These are phyloP conservation scores for Drosophila gunungcola DNA, from an alignment of 1,140 invertebrate species.

Conservation along the genomic window DNA sequence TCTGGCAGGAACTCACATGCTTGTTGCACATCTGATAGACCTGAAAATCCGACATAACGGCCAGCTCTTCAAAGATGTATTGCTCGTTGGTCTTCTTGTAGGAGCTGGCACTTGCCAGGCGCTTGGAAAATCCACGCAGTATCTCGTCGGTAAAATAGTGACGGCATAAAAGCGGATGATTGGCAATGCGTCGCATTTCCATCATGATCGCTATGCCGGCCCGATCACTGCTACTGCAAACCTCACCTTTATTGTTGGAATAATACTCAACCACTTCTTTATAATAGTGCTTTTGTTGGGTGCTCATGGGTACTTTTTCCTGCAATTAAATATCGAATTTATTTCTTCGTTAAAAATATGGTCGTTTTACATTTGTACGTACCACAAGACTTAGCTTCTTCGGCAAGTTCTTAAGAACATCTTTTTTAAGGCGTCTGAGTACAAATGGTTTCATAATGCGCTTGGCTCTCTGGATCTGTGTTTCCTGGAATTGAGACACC, in stretches of 20 bases:
- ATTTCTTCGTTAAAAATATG: not conserved
- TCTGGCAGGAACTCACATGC: conserved; percentile 57
- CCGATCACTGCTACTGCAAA: conserved; percentile 86
- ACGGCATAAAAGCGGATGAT: conserved; percentile 94
- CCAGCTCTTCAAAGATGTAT: conserved; percentile 94
- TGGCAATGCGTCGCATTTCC: conserved; percentile 94
- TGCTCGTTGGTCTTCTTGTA: conserved; percentile 92
- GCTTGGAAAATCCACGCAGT: conserved; percentile 89
- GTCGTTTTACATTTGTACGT: conserved; percentile 21
- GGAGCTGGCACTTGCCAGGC: conserved; percentile 89
- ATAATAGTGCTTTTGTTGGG: conserved; percentile 91
- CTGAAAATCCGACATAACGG: conserved; percentile 95
- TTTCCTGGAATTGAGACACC: conserved; percentile 92
- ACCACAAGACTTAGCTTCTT: conserved; percentile 90
- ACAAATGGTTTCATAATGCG: conserved; percentile 98
- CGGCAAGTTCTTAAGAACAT: conserved; percentile 93
- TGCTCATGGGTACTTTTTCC: conserved; percentile 87
- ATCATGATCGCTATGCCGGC: conserved; percentile 93
- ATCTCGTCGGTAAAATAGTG: conserved; percentile 91
- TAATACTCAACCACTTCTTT: conserved; percentile 90
- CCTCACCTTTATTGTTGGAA: conserved; percentile 87
- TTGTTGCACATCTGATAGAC: conserved; percentile 91
- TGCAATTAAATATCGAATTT: conserved; percentile 10
- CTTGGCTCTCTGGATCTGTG: conserved; percentile 96
- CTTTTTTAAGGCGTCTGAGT: conserved; percentile 93